phyloP scores from a whole-genome alignment of 2,888 invertebrate species.

The Ochlodes sylvanus region DNA sequence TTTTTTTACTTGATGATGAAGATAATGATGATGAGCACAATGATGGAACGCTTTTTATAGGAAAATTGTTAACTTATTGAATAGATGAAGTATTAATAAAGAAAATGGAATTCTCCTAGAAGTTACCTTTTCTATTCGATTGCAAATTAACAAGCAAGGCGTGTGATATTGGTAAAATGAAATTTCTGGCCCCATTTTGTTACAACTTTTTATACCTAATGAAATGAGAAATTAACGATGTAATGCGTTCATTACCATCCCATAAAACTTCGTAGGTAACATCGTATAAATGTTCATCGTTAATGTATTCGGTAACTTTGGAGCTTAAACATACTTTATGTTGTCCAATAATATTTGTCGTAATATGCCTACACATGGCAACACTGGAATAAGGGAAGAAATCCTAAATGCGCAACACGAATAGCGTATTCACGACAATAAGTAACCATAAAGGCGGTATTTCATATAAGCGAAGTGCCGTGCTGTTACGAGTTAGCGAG shows the following conservation, averaged over 20 bases:
- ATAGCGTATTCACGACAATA: slow-evolving; percentile 67
- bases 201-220: slow-evolving; percentile 4
- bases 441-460: slow-evolving; percentile 75
- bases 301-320: neutral
- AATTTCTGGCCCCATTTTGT: neutral
- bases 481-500: slow-evolving; percentile 66
- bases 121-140: too few species aligned
- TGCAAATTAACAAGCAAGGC: too few species aligned
- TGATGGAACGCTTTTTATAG: too few species aligned
- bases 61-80: too few species aligned
- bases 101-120: too few species aligned
- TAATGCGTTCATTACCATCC: neutral
- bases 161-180: slow-evolving; percentile 4
- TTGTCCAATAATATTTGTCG: slow-evolving; percentile 20
- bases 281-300: neutral
- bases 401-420: slow-evolving; percentile 60
- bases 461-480: slow-evolving; percentile 72
- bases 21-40: too few species aligned
- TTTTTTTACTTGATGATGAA: too few species aligned
- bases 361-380: slow-evolving; percentile 46
- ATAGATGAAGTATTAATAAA: too few species aligned
- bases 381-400: slow-evolving; percentile 55
- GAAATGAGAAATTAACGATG: slow-evolving; percentile 1
- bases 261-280: neutral
- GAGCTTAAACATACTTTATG: neutral